A percentile compares a stretch with the other conserved stretches of the same genome.
Evolutionary conservation across 2,888 invertebrate genomes (phyloP).

Genomic region (Blastobasis lacticolella): DNA sequence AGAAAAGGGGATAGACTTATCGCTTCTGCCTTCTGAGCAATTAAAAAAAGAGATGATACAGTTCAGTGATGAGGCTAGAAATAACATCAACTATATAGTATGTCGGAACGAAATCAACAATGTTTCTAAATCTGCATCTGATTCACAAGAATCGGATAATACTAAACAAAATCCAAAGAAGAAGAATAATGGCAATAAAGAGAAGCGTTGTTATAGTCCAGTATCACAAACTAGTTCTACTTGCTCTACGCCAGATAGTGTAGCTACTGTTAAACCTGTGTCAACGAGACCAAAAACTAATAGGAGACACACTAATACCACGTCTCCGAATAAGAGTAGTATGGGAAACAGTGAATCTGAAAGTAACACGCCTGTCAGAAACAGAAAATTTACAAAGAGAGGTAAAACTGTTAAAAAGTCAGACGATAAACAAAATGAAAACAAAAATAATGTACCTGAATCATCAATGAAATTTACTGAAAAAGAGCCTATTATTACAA

Average conservation of each 20-base stretch:
- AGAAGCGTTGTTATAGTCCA: conserved; percentile 24
- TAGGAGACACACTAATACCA: conserved; percentile 23
- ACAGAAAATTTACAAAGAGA: conserved; percentile 34
- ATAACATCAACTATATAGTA: conserved; percentile 35
- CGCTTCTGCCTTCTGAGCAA: conserved; percentile 1
- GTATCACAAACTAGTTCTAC: conserved; percentile 47
- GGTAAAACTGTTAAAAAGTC: conserved; percentile 26
- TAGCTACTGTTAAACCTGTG: conserved; percentile 44
- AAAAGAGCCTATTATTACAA: conserved; percentile 21
- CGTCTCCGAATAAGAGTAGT: conserved; percentile 30
- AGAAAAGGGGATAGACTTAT: no score
- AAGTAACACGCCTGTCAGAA: conserved; percentile 25
- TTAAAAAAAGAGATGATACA: conserved; percentile 34
- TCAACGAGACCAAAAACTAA: conserved; percentile 23
- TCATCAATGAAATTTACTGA: conserved; percentile 25
- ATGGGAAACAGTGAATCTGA: conserved; percentile 35
- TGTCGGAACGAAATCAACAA: conserved; percentile 30
- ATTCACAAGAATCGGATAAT: conserved; percentile 19
- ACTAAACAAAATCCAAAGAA: conserved; percentile 17
- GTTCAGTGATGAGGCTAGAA: conserved; percentile 23
- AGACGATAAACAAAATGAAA: conserved; percentile 23
- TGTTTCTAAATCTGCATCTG: not conserved
- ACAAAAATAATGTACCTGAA: conserved; percentile 52
- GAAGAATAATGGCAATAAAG: conserved; percentile 16
- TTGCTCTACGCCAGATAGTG: conserved; percentile 51